Evolutionary conservation across 1,140 invertebrate species (phyloP), one percentile per base, ranked within the genome.

Genomic region (Panagrolaimus sp.): DNA sequence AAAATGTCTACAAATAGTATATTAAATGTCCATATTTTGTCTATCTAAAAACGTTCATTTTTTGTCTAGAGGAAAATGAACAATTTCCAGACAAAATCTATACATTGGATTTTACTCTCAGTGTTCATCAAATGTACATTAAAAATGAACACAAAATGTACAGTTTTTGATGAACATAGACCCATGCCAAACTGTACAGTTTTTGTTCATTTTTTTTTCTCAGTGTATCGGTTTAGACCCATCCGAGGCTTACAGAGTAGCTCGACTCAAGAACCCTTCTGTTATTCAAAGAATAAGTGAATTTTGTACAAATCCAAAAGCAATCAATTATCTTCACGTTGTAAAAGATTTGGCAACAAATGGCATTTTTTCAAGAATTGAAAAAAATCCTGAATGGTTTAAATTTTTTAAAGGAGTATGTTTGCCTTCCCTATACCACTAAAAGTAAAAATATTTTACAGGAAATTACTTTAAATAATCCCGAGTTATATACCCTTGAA

Each of bases 341-440:
- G 63, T 48, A 32, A 14, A 71, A 28, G 67, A 74, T 9, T 65
- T 76, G 38, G 38, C 73, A 32, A 52, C 67, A 55, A 65, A 78
- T 43, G 65, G 65, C 8, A 28, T 72, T 10, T 48, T 79, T 12
- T 24, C 67, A 17, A 63, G 68, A 14, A 66, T 70, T 9, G 63
- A 79, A 12, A 67, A 62, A 14, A 78, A 78, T 70, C 78, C 76
- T 10, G 48, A 46, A 26, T 79, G 78, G 78, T 47, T 79, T 10
- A 45, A 72, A 65, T 69, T 70, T 58, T 66, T 80, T 15, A 28
- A 44, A n/a, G 58, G n/a, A 28, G 32, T 65, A 26, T 28, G 24
- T 15, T 45, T 32, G 1, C 12, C 6, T 28, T 15, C 15, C 9
- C 3, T 9, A 26, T 26, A 10, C 52, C 4, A 38, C 7, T 58